Evolutionary conservation across 2,888 invertebrate species (phyloP).

Genomic region (Masnerella sp.): DNA sequence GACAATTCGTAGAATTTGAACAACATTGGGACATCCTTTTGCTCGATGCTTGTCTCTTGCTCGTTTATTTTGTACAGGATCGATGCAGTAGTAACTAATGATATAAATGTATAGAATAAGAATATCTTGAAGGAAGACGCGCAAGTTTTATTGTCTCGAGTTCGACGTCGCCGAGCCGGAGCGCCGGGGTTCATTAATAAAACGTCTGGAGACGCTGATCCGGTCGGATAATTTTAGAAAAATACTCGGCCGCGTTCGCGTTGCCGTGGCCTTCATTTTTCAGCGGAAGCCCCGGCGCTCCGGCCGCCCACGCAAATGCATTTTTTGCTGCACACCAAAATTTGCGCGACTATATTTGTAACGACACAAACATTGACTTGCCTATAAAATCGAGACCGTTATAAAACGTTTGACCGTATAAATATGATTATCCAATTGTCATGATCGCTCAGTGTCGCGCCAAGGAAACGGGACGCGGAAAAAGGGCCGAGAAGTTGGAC

Average conservation of each 20-base stretch:
- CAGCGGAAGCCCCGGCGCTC: constrained; percentile 2
- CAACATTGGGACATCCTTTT: constrained; percentile 42
- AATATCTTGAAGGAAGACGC: constrained; percentile 58
- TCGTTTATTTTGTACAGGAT: constrained; percentile 49
- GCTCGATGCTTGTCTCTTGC: not conserved
- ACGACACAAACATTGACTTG: constrained; percentile 52
- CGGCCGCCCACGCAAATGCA: constrained; percentile 43
- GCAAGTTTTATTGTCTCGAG: constrained; percentile 61
- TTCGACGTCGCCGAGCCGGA: constrained; percentile 28
- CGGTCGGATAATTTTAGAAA: constrained; percentile 24
- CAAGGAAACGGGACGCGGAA: not conserved
- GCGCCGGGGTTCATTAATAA: constrained; percentile 8
- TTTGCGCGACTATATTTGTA: constrained; percentile 56
- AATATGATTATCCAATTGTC: constrained; percentile 49
- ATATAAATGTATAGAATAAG: constrained; percentile 57
- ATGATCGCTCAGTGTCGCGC: constrained; percentile 40
- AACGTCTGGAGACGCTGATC: not conserved
- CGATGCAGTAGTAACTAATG: constrained; percentile 53
- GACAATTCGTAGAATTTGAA: constrained; percentile 47
- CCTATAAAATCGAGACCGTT: constrained; percentile 57
- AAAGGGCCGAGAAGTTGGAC: constrained; percentile 17
- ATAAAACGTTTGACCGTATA: constrained; percentile 49
- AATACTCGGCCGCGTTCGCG: constrained; percentile 11
- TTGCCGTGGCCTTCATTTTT: not conserved
- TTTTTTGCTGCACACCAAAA: constrained; percentile 53